Conservation (phyloP, 37 sponge, comb jelly and placozoan species). For the Haliclona indistincta region DNA sequence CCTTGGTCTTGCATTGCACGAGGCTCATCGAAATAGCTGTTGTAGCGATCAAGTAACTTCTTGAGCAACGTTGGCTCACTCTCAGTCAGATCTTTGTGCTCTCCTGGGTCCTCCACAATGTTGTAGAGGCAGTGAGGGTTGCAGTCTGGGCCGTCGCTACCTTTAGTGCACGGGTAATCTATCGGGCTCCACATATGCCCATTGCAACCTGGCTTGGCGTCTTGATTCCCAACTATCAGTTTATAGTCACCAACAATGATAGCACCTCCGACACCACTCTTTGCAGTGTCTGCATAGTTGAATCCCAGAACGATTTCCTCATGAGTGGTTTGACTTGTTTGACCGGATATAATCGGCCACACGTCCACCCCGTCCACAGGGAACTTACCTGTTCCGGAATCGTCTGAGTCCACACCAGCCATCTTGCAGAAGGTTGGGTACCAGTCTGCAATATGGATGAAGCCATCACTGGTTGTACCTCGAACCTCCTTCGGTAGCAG, state of each 20-base stretch:
- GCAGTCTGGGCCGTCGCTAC: not conserved
- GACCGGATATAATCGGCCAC: no score
- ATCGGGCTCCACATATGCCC: slow-evolving; percentile 11
- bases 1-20: slow-evolving; percentile 3
- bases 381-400: slow-evolving; percentile 28
- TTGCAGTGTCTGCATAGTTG: slow-evolving; percentile 6
- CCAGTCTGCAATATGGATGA: no score
- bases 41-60: not conserved
- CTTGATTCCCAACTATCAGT: slow-evolving; percentile 22
- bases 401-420: no score
- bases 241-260: slow-evolving; percentile 27
- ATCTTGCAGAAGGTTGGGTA: no score
- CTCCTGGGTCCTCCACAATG: slow-evolving; percentile 21
- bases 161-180: slow-evolving; percentile 5
- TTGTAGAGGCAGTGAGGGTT: slow-evolving; percentile 20
- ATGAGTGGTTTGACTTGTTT: slow-evolving; percentile 1
- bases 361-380: slow-evolving; percentile 50
- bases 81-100: slow-evolving; percentile 16
- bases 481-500: no score
- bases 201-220: slow-evolving; percentile 10
- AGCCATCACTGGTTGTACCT: no score
- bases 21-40: not conserved
- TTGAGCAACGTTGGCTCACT: slow-evolving; percentile 11
- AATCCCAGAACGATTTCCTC: slow-evolving; percentile 27
- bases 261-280: no score